Conservation (phyloP, 2,113 vertebrate genomes). For the Crocuta crocuta region DNA sequence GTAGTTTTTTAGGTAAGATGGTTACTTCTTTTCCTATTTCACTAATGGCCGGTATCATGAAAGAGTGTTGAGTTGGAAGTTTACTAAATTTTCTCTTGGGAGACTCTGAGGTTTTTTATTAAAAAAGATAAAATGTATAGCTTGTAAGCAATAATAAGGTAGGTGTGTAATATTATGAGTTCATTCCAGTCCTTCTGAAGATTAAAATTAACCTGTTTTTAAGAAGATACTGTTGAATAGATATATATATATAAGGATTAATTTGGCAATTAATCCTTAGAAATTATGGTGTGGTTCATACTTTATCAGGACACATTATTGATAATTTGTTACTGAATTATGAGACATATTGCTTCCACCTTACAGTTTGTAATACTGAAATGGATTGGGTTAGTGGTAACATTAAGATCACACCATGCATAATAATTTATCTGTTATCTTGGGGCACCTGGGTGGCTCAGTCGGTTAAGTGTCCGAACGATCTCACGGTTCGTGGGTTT, state of each 20-base stretch:
- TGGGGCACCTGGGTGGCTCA: too few species aligned
- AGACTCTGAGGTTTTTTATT: background rate
- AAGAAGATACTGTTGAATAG: background rate
- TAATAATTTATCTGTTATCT: background rate
- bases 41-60: too few species aligned
- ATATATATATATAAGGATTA: background rate
- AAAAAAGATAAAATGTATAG: background rate
- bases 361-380: background rate
- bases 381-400: background rate
- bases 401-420: fast-evolving
- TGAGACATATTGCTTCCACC: background rate
- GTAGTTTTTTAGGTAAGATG: background rate
- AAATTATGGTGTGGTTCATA: background rate
- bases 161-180: background rate
- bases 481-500: too few species aligned
- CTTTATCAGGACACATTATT: background rate
- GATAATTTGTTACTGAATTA: background rate
- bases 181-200: background rate
- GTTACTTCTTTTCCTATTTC: background rate
- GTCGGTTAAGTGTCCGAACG: too few species aligned
- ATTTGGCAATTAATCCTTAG: background rate
- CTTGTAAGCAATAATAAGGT: background rate
- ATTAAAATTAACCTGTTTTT: background rate
- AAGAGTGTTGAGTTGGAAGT: background rate
- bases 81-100: too few species aligned